Conservation (phyloP, 2,113 vertebrate genomes). For the Spilogale gracilis region DNA sequence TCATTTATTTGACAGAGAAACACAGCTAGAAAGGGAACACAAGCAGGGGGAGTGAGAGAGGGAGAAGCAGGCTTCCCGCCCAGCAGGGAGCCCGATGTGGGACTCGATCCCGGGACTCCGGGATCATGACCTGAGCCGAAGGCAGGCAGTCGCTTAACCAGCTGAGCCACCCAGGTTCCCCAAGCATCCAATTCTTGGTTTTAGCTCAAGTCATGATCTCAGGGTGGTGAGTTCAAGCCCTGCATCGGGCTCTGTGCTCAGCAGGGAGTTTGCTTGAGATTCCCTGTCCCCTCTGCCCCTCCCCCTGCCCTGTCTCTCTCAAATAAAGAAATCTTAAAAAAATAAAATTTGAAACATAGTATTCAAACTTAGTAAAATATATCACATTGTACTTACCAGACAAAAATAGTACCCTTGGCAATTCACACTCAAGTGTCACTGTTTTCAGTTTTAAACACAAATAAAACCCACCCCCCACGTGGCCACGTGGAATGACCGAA, state of each 20-base stretch:
- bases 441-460: constrained; percentile 7
- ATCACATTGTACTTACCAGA: background rate
- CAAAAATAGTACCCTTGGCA: background rate
- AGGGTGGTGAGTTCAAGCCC: background rate
- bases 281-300: background rate
- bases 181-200: background rate
- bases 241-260: background rate
- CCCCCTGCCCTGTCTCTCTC: background rate
- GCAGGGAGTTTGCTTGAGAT: background rate
- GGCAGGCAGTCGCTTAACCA: too few species aligned
- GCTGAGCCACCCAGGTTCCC: too few species aligned
- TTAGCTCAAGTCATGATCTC: background rate
- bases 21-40: too few species aligned
- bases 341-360: background rate
- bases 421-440: background rate
- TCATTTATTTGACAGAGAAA: too few species aligned
- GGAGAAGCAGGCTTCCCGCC: too few species aligned
- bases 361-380: background rate
- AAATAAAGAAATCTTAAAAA: background rate
- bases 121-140: too few species aligned
- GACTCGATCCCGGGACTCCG: too few species aligned
- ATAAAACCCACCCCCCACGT: background rate
- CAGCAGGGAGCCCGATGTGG: too few species aligned
- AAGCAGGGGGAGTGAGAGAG: too few species aligned
- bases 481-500: background rate